These are phyloP conservation scores for Drosophila subsilvestris DNA, from an alignment of 2,888 invertebrate species.

Conservation along the genomic window DNA sequence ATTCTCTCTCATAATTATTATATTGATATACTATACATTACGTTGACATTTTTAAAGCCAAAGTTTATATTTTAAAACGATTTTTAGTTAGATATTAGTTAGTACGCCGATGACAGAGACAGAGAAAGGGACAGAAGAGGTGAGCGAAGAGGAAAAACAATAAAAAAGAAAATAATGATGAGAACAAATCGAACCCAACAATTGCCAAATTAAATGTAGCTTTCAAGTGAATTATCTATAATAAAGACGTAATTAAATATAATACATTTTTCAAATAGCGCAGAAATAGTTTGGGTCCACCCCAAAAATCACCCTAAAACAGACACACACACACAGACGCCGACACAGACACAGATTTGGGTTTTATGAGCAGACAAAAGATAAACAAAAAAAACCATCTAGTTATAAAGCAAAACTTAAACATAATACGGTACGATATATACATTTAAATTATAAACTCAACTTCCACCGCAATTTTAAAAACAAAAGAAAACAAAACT, in stretches of 20 bases:
- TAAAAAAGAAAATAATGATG: slow-evolving; percentile 30
- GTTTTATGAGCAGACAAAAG: slow-evolving; percentile 58
- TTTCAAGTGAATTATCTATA: slow-evolving; percentile 79
- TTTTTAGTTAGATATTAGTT: slow-evolving; percentile 72
- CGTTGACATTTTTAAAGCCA: slow-evolving; percentile 82
- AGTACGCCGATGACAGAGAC: slow-evolving; percentile 58
- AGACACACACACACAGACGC: slow-evolving; percentile 3
- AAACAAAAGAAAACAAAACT: slow-evolving; percentile 43
- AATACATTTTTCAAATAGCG: slow-evolving; percentile 65
- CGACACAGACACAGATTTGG: slow-evolving; percentile 54
- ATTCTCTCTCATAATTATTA: slow-evolving; percentile 39
- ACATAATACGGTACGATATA: slow-evolving; percentile 66
- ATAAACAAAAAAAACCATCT: slow-evolving; percentile 60
- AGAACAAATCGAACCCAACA: slow-evolving; percentile 83
- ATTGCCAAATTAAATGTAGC: slow-evolving; percentile 84
- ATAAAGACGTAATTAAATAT: slow-evolving; percentile 72
- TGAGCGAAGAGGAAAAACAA: slow-evolving; percentile 33
- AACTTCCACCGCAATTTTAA: slow-evolving; percentile 79
- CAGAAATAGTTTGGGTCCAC: slow-evolving; percentile 63
- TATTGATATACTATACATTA: slow-evolving; percentile 58
- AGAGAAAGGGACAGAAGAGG: slow-evolving; percentile 26
- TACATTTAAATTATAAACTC: slow-evolving; percentile 72
- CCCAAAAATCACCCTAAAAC: slow-evolving; percentile 21
- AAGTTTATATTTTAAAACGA: slow-evolving; percentile 79
- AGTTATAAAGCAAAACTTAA: slow-evolving; percentile 62